These are phyloP conservation scores for Poecilia picta DNA, from an alignment of 2,797 vertebrate species.

Conservation along the genomic window DNA sequence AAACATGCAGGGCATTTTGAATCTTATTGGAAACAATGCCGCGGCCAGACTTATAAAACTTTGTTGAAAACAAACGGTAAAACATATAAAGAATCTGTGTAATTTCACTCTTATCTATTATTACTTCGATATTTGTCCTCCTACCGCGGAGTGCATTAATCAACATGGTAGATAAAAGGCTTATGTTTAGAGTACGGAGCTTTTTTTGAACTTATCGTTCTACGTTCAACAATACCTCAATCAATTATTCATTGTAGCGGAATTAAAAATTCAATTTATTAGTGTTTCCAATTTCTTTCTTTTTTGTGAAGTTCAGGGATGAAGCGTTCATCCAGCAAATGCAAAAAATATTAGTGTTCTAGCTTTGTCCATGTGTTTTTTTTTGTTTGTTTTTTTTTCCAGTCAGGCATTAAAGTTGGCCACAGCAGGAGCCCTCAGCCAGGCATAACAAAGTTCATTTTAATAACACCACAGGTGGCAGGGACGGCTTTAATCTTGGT, in stretches of 20 bases:
- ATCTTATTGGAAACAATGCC: slow-evolving; percentile 42
- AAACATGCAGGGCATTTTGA: slow-evolving; percentile 30
- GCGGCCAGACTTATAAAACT: slow-evolving; percentile 22
- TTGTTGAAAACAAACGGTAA: slow-evolving; percentile 17
- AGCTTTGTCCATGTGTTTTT: slow-evolving; percentile 11
- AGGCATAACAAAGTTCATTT: slow-evolving; percentile 71
- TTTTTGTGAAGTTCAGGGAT: not conserved
- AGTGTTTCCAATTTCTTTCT: not conserved
- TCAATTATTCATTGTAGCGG: slow-evolving; percentile 48
- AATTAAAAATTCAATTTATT: slow-evolving; percentile 56
- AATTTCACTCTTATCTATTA: slow-evolving; percentile 21
- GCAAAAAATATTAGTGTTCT: slow-evolving; percentile 24
- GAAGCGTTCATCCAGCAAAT: slow-evolving; percentile 25
- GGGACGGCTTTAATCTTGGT: slow-evolving; percentile 65
- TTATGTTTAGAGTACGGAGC: not conserved
- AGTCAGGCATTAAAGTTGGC: slow-evolving; percentile 56
- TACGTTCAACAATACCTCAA: slow-evolving; percentile 1
- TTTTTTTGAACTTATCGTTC: slow-evolving; percentile 10
- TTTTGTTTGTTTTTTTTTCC: slow-evolving; percentile 47
- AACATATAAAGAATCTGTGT: slow-evolving; percentile 14
- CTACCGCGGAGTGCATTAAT: not conserved
- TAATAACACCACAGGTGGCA: slow-evolving; percentile 68
- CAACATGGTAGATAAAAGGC: not conserved
- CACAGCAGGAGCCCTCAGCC: slow-evolving; percentile 59
- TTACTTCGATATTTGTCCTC: slow-evolving; percentile 14